These are phyloP conservation scores for Acanthoscelides obtectus DNA, from an alignment of 2,888 invertebrate species.

Conservation along the genomic window DNA sequence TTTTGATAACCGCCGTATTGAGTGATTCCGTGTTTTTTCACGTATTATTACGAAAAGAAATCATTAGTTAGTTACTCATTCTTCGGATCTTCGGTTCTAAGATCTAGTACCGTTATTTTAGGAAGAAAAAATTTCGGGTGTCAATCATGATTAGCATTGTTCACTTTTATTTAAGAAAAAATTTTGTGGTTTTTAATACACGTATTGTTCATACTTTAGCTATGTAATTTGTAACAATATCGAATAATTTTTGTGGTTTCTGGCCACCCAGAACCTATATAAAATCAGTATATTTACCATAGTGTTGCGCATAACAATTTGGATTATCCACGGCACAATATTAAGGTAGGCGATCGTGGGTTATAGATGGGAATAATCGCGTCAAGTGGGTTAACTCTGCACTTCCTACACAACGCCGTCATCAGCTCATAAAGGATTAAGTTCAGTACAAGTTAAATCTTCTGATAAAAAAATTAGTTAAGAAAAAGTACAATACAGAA, in stretches of 20 bases:
- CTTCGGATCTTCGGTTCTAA: neutral
- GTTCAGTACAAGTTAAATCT: no score
- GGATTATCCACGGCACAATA: no score
- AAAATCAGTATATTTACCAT: neutral
- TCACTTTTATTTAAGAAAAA: neutral
- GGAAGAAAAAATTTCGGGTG: neutral
- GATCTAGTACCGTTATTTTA: neutral
- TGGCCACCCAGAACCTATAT: neutral
- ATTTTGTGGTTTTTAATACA: neutral
- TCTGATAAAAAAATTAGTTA: no score
- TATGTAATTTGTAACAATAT: neutral
- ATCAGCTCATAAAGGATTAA: no score
- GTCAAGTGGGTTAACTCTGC: no score
- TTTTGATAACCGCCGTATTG: neutral
- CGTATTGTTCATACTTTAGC: neutral
- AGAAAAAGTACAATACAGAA: no score
- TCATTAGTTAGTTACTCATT: neutral
- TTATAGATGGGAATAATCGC: no score
- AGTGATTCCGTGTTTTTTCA: neutral
- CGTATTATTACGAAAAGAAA: neutral
- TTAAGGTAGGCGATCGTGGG: no score
- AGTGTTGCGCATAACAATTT: neutral
- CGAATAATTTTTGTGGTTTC: neutral
- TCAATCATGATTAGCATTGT: neutral
- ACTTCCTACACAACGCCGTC: no score